Evolutionary conservation across 2,797 vertebrate species (phyloP), one percentile per base, ranked within the genome.

Genomic region (Hipposideros larvatus): DNA sequence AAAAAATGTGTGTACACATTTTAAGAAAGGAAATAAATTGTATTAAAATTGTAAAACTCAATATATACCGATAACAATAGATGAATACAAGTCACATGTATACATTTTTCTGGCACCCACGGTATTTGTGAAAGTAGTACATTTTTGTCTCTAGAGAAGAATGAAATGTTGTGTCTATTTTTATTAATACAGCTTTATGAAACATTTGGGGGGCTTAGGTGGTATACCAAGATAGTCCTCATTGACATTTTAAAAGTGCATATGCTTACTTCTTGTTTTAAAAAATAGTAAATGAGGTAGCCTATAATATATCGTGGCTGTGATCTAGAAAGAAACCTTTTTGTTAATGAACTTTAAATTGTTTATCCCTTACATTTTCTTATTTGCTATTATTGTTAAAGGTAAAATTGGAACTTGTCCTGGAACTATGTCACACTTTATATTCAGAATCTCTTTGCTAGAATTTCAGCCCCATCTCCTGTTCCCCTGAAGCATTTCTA

Each of bases 241-340:
- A 61, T 1, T 87, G 71, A 48, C 65, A 77, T 84, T 95, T 92
- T 65, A 53, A 87, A 86, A 22, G 34, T 73, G 9, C 7, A 68
- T 73, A 46, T 16, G n/a, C 13, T 55, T 73, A 70, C 66, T 4
- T 61, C 34, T 79, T 84, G 4, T 46, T 90, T 90, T 48, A 26
- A 83, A 83, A 78, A 85, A 53, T 46, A 82, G 5, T 73, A 4
- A 68, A 37, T 74, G 37, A 91, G 73, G 10, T 86, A 89, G 68
- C 15, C 46, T 73, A 5, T 37, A 31, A 80, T 26, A 18, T 43
- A 43, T 79, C n/a, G 26, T 63, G 86, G 15, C 34, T 87, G 0
- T 77, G 19, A 87, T 68, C 51, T 89, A 89, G 53, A 90, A 88
- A 78, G 31, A 84, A 91, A 65, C 73, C 13, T 83, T 96, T 65